A percentile compares a stretch with the other conserved stretches of the same genome.
Conservation (phyloP, 1,140 invertebrate genomes). For the Scaptomyza pallida region DNA sequence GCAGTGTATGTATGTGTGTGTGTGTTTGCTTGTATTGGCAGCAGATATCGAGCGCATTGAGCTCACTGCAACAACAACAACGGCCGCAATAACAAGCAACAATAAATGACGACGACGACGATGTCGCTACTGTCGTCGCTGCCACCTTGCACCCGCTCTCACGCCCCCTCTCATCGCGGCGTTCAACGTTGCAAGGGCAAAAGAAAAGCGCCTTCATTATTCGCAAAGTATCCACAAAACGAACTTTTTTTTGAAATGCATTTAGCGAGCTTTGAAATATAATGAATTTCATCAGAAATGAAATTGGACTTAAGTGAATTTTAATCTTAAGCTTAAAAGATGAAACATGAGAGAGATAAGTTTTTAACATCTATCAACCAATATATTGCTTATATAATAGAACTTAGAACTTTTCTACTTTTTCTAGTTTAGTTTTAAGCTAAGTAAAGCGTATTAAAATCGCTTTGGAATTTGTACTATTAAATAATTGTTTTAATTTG, state of each 20-base stretch:
- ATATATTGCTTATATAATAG: too few species aligned
- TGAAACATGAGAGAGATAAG: too few species aligned
- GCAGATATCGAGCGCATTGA: constrained; percentile 67
- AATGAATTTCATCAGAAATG: too few species aligned
- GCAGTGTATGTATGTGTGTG: constrained; percentile 26
- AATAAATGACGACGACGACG: constrained; percentile 64
- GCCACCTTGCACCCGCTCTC: background rate
- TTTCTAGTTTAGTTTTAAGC: too few species aligned
- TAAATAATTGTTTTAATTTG: too few species aligned
- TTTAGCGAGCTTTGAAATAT: background rate
- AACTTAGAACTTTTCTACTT: too few species aligned
- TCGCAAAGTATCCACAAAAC: background rate
- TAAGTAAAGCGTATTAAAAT: too few species aligned
- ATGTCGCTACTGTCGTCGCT: constrained; percentile 9
- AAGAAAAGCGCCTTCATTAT: constrained; percentile 29
- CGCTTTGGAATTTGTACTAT: too few species aligned
- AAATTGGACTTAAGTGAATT: too few species aligned
- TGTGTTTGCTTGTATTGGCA: constrained; percentile 46
- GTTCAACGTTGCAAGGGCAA: constrained; percentile 13
- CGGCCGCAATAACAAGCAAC: constrained; percentile 59
- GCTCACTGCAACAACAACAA: constrained; percentile 41
- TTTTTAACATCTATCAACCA: too few species aligned
- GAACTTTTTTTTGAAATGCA: constrained; percentile 23
- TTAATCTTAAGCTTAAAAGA: too few species aligned
- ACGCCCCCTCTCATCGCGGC: background rate